Conservation (phyloP, 2,113 vertebrate species). For the Rhinopomastus cyanomelas region DNA sequence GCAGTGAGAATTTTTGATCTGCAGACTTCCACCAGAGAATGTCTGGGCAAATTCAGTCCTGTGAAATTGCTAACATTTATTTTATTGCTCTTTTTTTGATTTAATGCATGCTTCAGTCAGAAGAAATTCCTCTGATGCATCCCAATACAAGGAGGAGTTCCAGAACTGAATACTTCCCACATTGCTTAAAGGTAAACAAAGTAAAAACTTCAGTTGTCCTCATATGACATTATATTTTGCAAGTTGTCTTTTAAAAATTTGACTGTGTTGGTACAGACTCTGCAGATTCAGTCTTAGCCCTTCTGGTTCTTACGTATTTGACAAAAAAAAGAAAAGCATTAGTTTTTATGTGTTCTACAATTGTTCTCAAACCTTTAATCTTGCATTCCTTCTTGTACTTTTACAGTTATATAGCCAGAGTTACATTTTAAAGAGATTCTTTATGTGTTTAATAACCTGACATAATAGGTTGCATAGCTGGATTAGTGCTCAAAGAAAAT, state of each 20-base stretch:
- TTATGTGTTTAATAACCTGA: not conserved
- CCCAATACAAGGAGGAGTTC: not conserved
- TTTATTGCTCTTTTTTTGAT: not conserved
- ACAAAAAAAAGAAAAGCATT: not conserved
- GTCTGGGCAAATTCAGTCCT: not conserved
- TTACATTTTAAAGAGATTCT: not conserved
- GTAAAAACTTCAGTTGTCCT: not conserved
- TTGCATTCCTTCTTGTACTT: not conserved
- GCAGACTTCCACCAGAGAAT: not conserved
- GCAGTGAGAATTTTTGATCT: not conserved
- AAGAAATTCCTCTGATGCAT: not conserved
- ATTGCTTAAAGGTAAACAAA: not conserved
- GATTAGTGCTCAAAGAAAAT: not conserved
- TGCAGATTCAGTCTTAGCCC: not conserved
- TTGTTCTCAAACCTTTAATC: not conserved
- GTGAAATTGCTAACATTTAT: not conserved
- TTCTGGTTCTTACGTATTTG: not conserved
- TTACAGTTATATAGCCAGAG: not conserved
- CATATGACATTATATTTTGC: not conserved
- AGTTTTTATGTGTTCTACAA: not conserved
- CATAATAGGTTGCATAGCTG: not conserved
- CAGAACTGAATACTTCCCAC: not conserved
- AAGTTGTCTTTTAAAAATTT: not conserved
- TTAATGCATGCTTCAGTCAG: not conserved
- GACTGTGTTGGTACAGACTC: not conserved